These are phyloP conservation scores for Aphis craccivora DNA, from an alignment of 1,140 invertebrate genomes.

Conservation along the genomic window DNA sequence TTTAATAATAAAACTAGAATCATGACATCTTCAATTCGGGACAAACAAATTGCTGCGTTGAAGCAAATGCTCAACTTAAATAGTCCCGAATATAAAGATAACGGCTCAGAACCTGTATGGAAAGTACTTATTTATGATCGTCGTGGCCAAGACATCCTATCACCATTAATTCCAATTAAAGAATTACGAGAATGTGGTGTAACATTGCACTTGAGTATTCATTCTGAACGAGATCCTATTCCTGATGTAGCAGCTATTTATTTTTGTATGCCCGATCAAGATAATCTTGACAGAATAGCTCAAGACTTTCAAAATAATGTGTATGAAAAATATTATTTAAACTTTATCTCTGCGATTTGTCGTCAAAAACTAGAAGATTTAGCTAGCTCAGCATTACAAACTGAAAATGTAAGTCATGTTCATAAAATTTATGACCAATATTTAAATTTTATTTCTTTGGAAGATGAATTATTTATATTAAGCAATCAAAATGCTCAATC, in stretches of 20 bases:
- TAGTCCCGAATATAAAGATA: slow-evolving; percentile 76
- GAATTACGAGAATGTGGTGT: slow-evolving; percentile 95
- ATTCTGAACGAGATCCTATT: slow-evolving; percentile 93
- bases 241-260: slow-evolving; percentile 99
- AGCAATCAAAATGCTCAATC: slow-evolving; percentile 89
- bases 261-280: slow-evolving; percentile 96
- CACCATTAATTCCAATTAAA: slow-evolving; percentile 93
- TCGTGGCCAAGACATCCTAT: slow-evolving; percentile 97
- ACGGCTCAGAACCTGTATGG: slow-evolving; percentile 87
- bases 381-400: slow-evolving; percentile 87
- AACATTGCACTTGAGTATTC: slow-evolving; percentile 94
- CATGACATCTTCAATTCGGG: slow-evolving; percentile 39
- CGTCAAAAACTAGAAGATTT: slow-evolving; percentile 95
- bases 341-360: slow-evolving; percentile 97
- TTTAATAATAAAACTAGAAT: not conserved
- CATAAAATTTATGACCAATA: slow-evolving; percentile 97
- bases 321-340: slow-evolving; percentile 96
- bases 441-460: slow-evolving; percentile 97
- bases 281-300: slow-evolving; percentile 93
- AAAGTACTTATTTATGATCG: slow-evolving; percentile 96
- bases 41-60: slow-evolving; percentile 58
- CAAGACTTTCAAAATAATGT: slow-evolving; percentile 90
- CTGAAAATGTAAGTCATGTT: slow-evolving; percentile 87
- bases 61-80: slow-evolving; percentile 80
- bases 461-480: slow-evolving; percentile 97